Percentiles rank a stretch among this genome's conserved stretches.
Evolutionary conservation across 2,888 invertebrate genomes (phyloP).

Genomic region (Slavum lentiscoides): DNA sequence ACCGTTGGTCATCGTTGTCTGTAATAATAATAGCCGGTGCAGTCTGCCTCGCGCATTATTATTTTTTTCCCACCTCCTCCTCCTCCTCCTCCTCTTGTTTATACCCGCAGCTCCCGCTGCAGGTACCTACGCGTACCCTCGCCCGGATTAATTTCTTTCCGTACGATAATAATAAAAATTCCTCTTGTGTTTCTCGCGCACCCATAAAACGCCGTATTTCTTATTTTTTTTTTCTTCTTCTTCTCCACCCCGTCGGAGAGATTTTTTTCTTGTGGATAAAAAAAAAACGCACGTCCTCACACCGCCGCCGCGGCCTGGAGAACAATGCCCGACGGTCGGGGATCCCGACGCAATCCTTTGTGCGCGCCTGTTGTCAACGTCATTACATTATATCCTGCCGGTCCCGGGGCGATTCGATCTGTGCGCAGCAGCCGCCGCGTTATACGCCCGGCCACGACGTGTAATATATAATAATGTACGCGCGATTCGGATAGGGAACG

Average conservation of each 20-base stretch:
- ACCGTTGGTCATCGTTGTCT: slow-evolving; percentile 24
- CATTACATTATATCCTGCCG: too few species aligned
- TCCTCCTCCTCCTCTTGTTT: not conserved
- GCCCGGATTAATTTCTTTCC: slow-evolving; percentile 39
- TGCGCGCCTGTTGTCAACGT: too few species aligned
- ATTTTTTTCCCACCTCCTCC: too few species aligned
- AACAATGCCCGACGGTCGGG: too few species aligned
- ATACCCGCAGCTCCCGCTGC: not conserved
- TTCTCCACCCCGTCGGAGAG: slow-evolving; percentile 3
- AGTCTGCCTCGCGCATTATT: not conserved
- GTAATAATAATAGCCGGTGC: not conserved
- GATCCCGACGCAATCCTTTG: too few species aligned
- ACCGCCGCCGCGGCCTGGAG: too few species aligned
- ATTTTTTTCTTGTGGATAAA: slow-evolving; percentile 15
- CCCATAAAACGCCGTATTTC: not conserved
- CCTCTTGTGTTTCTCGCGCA: not conserved
- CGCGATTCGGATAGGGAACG: too few species aligned
- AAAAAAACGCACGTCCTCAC: slow-evolving; percentile 31
- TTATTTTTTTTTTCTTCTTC: not conserved
- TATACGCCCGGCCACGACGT: too few species aligned
- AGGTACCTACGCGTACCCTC: not conserved
- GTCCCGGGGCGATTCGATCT: too few species aligned
- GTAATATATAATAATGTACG: too few species aligned
- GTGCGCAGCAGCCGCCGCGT: too few species aligned
- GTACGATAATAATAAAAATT: not conserved